A percentile compares a stretch with the other conserved stretches of the same genome.
These are phyloP conservation scores for Brachyopa scutellaris DNA, from an alignment of 2,888 invertebrate species.

Conservation along the genomic window DNA sequence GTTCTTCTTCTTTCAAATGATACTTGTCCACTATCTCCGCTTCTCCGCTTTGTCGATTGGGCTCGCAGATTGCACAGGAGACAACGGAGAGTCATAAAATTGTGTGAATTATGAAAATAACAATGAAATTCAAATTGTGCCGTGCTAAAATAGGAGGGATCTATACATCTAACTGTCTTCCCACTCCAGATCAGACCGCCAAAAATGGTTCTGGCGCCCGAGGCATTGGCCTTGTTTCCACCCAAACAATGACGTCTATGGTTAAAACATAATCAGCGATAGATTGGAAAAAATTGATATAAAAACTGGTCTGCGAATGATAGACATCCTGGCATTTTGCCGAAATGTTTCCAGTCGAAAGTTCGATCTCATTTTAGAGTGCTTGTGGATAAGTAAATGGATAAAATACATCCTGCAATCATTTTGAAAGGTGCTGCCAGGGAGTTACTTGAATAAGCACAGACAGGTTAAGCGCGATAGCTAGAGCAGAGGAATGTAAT, in stretches of 20 bases:
- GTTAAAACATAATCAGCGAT: constrained; percentile 11
- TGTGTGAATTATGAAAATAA: constrained; percentile 30
- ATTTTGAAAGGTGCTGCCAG: constrained; percentile 13
- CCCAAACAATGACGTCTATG: constrained; percentile 12
- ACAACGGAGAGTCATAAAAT: neutral
- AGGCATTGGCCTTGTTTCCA: constrained; percentile 21
- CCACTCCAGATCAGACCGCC: too few species aligned
- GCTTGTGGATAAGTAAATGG: constrained; percentile 5
- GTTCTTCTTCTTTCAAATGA: neutral
- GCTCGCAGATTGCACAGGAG: too few species aligned
- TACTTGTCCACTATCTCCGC: neutral
- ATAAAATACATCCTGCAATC: constrained; percentile 36
- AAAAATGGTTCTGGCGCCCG: constrained; percentile 36
- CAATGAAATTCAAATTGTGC: constrained; percentile 30
- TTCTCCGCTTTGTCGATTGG: neutral
- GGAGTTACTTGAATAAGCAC: neutral
- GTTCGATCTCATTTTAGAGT: neutral
- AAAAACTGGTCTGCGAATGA: constrained; percentile 47
- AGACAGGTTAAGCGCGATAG: constrained; percentile 11
- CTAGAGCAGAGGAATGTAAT: constrained; percentile 20
- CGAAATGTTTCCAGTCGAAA: constrained; percentile 23
- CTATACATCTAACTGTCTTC: constrained; percentile 38
- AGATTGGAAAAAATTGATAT: constrained; percentile 4
- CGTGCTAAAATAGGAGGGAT: neutral
- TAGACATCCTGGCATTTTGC: constrained; percentile 57